phyloP scores from a whole-genome alignment of 2,797 vertebrate genomes.

The Galago senegalensis region DNA sequence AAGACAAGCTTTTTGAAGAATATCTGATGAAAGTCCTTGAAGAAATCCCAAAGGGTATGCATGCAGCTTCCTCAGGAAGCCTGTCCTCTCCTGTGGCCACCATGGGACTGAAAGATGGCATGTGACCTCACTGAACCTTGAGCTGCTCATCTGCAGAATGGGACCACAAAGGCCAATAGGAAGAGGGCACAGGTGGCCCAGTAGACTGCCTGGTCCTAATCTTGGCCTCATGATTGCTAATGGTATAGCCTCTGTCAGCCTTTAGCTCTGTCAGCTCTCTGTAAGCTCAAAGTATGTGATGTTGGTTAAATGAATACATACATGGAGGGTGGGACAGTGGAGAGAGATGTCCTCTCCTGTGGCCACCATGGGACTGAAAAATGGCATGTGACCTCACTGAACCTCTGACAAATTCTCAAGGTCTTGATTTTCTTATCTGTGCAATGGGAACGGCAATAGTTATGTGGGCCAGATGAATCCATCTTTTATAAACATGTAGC shows the following conservation, averaged over 20 bases:
- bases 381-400: fast-evolving
- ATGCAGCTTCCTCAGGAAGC: fast-evolving
- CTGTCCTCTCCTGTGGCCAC: neutral
- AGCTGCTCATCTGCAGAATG: neutral
- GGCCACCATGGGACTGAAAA: fast-evolving
- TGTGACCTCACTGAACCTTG: fast-evolving
- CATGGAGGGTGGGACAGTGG: no score
- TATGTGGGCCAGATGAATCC: fast-evolving
- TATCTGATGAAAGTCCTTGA: slow-evolving; percentile 91
- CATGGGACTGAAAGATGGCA: fast-evolving
- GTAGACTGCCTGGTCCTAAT: neutral
- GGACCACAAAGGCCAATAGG: fast-evolving
- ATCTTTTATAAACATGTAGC: fast-evolving
- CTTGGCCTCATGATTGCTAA: fast-evolving
- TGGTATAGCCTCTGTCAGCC: fast-evolving
- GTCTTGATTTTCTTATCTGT: neutral
- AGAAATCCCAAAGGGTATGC: slow-evolving; percentile 89
- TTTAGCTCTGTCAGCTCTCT: no score
- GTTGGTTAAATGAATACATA: no score
- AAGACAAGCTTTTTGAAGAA: slow-evolving; percentile 90
- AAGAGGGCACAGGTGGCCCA: neutral
- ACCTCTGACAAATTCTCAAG: neutral
- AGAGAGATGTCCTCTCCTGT: neutral
- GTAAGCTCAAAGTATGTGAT: no score
- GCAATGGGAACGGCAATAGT: fast-evolving